Evolutionary conservation across 2,113 vertebrate genomes (phyloP).

Genomic region (Syrmaticus mikado): DNA sequence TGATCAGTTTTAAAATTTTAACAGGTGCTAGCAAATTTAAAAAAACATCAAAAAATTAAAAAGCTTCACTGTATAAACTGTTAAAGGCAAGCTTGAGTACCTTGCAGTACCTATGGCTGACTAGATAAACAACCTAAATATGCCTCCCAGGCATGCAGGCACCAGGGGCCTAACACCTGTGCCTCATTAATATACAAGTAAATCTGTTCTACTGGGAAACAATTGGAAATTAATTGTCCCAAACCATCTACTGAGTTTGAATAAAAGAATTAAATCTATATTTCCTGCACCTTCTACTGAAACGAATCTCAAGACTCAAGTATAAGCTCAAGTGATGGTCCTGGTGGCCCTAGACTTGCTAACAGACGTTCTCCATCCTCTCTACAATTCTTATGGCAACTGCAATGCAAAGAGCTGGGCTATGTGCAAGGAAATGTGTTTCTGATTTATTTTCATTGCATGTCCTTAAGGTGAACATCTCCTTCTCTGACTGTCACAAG

Average conservation of each 20-base stretch:
- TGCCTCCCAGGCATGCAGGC: conserved; percentile 84
- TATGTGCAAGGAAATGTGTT: conserved; percentile 16
- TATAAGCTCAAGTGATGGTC: conserved; percentile 48
- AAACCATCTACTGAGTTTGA: conserved; percentile 84
- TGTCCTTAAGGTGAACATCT: conserved; percentile 58
- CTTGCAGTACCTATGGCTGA: conserved; percentile 84
- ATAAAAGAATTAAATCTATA: conserved; percentile 81
- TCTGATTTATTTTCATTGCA: conserved; percentile 30
- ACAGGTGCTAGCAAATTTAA: conserved; percentile 82
- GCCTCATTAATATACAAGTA: conserved; percentile 89
- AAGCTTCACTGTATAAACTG: conserved; percentile 82
- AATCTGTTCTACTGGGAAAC: conserved; percentile 87
- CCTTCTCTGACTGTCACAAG: not conserved
- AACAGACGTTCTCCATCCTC: conserved; percentile 27
- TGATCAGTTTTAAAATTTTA: conserved; percentile 84
- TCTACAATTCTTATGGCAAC: conserved; percentile 26
- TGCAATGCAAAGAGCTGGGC: not conserved
- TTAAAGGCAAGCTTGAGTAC: conserved; percentile 83
- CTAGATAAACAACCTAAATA: conserved; percentile 86
- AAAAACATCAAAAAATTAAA: conserved; percentile 78
- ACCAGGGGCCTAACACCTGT: conserved; percentile 88
- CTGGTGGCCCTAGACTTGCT: conserved; percentile 16
- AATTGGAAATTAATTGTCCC: conserved; percentile 91
- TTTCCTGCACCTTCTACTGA: conserved; percentile 71
- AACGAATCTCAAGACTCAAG: conserved; percentile 51